Percentiles rank a stretch among this genome's conserved stretches.
These are phyloP conservation scores for Drosophila anomalata DNA, from an alignment of 2,888 invertebrate genomes.

Conservation along the genomic window DNA sequence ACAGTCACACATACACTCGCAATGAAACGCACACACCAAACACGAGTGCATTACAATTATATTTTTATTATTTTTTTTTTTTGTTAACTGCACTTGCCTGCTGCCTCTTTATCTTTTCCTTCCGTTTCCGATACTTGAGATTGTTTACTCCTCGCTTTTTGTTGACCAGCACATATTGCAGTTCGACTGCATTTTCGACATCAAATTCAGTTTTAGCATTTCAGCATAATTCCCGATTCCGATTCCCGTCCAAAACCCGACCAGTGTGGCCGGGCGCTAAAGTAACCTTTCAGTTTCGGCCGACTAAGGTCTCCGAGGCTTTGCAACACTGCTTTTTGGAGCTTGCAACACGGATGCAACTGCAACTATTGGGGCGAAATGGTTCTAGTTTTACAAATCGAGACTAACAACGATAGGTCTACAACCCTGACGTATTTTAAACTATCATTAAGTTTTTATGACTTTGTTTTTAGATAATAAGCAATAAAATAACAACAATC, in stretches of 20 bases:
- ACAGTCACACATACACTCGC: slow-evolving; percentile 30
- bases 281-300: too few species aligned
- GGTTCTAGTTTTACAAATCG: too few species aligned
- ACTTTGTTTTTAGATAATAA: too few species aligned
- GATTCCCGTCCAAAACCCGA: slow-evolving; percentile 1
- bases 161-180: slow-evolving; percentile 2
- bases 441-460: too few species aligned
- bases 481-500: too few species aligned
- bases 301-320: too few species aligned
- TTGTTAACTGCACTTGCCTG: neutral
- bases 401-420: too few species aligned
- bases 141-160: neutral
- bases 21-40: slow-evolving; percentile 28
- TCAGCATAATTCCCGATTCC: slow-evolving; percentile 4
- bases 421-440: too few species aligned
- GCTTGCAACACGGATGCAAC: too few species aligned
- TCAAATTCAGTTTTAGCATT: slow-evolving; percentile 2
- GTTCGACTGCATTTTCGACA: slow-evolving; percentile 1
- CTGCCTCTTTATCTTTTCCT: slow-evolving; percentile 1
- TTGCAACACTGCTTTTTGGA: too few species aligned
- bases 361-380: too few species aligned
- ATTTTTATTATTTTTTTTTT: neutral
- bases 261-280: neutral
- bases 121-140: neutral
- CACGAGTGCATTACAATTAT: slow-evolving; percentile 33